Evolutionary conservation across 2,888 invertebrate genomes (phyloP), one percentile per base, ranked within the genome.

Genomic region (Erannis defoliaria): DNA sequence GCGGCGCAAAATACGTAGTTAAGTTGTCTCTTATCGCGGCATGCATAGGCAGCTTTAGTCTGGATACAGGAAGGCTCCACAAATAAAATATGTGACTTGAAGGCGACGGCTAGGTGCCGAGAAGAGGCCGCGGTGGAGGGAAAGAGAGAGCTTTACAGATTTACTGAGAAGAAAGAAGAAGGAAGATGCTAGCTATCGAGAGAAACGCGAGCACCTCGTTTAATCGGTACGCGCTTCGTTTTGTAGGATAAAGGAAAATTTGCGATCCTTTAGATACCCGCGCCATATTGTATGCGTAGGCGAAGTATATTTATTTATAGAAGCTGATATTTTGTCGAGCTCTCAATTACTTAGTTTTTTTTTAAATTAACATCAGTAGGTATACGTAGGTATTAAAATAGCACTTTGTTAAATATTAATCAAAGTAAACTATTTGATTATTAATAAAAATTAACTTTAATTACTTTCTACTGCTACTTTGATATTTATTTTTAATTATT

Each of bases 81-180:
- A 90, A 92, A 93, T 92, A 93, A 92, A 93, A 93, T 91, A 93
- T 92, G 90, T 92, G 92, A 92, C 90, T 91, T 80, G 87, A 86
- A 89, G 90, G 90, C 92, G 89, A 91, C 91, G 87, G 85, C 84
- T 89, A 89, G 90, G 90, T 90, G 90, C 87, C 86, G 82, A 88
- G 88, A 89, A 89, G 90, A 89, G 89, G 88, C 87, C 89, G 87
- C 85, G 86, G 81, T 83, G 72, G 86, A 57, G 71, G 62, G 77
- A 88, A 67, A 67, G 86, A 81, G 88, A 90, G 45, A 64, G 71
- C 53, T 49, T 45, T 67, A 66, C 21, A 42, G 55, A 71, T 64
- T 37, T 55, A 18, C 16, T 64, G 62, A 42, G 88, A 71, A 68
- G 38, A 80, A 89, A 71, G 49, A 81, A 71, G 85, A 86, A 55